Conservation (phyloP, 2,888 invertebrate species). For the Himalopsyche tibetana region DNA sequence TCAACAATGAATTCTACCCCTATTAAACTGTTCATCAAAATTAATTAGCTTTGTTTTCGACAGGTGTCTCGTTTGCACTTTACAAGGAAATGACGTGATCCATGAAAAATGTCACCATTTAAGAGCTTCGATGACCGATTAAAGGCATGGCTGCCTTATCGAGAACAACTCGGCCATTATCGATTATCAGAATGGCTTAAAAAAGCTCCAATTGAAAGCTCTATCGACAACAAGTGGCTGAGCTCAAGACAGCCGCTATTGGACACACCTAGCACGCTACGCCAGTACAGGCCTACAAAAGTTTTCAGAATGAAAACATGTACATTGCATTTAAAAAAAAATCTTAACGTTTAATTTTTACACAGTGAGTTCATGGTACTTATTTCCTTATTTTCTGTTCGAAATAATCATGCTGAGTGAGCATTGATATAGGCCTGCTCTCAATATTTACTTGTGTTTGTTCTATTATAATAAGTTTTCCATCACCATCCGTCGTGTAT, state of each 20-base stretch:
- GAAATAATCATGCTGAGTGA: too few relatives aligned
- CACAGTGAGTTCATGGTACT: too few relatives aligned
- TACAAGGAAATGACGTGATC: constrained; percentile 40
- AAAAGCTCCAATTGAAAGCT: constrained; percentile 55
- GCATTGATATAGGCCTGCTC: too few relatives aligned
- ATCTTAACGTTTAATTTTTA: too few relatives aligned
- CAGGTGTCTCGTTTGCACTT: constrained; percentile 21
- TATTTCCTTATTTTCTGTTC: too few relatives aligned
- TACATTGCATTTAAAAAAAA: too few relatives aligned
- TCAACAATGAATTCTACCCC: background rate
- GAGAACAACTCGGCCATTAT: constrained; percentile 57
- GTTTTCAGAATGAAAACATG: background rate
- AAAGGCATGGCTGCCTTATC: constrained; percentile 55
- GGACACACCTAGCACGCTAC: constrained; percentile 46
- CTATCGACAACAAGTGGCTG: constrained; percentile 54
- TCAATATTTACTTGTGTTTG: too few relatives aligned
- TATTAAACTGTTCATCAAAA: constrained; percentile 25
- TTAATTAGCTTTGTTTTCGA: constrained; percentile 18
- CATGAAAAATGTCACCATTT: constrained; percentile 43
- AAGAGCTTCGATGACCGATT: constrained; percentile 28
- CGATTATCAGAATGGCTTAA: constrained; percentile 44
- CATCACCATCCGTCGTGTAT: too few relatives aligned
- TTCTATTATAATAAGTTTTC: too few relatives aligned
- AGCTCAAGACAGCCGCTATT: constrained; percentile 26
- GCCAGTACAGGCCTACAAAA: constrained; percentile 33